These are phyloP conservation scores for Agrotis ipsilon DNA, from an alignment of 2,888 invertebrate species.

Conservation along the genomic window DNA sequence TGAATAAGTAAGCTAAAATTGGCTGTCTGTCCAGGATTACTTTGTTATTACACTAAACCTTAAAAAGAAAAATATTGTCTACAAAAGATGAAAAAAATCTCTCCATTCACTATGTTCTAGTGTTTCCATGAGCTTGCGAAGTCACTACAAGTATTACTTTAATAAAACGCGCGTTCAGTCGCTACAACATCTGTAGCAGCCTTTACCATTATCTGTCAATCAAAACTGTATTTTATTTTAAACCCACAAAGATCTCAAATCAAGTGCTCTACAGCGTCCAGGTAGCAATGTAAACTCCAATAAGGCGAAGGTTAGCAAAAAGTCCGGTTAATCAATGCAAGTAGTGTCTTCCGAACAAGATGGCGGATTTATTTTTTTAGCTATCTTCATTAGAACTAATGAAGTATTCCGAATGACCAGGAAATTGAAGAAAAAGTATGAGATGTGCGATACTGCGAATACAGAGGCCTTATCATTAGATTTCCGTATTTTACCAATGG, in stretches of 20 bases:
- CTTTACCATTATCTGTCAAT: slow-evolving; percentile 1
- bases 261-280: not conserved
- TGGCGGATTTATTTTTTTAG: slow-evolving; percentile 46
- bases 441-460: slow-evolving; percentile 7
- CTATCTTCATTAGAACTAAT: slow-evolving; percentile 50
- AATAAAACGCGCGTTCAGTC: not conserved
- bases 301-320: slow-evolving; percentile 48
- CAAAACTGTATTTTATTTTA: slow-evolving; percentile 17
- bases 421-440: slow-evolving; percentile 41
- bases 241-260: slow-evolving; percentile 20
- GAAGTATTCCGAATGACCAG: slow-evolving; percentile 36
- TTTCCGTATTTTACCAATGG: too few species aligned
- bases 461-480: not conserved
- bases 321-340: slow-evolving; percentile 35
- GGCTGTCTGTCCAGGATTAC: too few species aligned
- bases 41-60: too few species aligned
- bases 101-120: too few species aligned
- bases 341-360: slow-evolving; percentile 26
- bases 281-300: not conserved
- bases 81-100: too few species aligned
- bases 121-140: too few species aligned
- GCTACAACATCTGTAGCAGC: slow-evolving; percentile 12
- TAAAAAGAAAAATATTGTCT: too few species aligned
- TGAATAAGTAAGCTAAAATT: too few species aligned
- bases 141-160: too few species aligned